Base-by-base conservation (phyloP, 1,140 invertebrate species). In the Temnothorax nylanderi region DNA sequence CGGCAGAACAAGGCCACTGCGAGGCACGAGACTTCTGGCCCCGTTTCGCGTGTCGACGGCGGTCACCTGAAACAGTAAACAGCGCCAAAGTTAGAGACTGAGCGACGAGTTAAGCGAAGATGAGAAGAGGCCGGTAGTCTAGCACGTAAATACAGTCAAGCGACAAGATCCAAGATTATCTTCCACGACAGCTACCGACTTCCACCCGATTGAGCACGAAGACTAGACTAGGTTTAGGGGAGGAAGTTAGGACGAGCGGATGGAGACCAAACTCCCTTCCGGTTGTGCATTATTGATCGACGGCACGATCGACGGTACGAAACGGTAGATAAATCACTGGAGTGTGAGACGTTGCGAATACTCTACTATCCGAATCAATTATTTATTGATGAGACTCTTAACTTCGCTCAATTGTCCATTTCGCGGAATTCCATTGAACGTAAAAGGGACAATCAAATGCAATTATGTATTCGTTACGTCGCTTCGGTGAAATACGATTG, bases 11-110 rank as follows among this genome's bases (percentile, higher is more conserved):
- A 78, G 71, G 71, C 84, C 58, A 56, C 85, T 18, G 21, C 67
- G 58, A 44, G 11, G 26, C 26, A 11, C 6, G 37, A 18, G 44
- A 54, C 54, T 16, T 49, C 49, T 72, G 85, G 54, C 34, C 64
- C 60, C 16, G 71, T 87, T 26, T 51, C 54, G 37, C 10, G 34
- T 44, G 67, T 71, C 37, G 37, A 8, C 26, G 41, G 56, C 71
- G 62, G 77, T 88, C 86, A 91, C 90, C 90, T 91, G 69, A 72
- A 92, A 87, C 84, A 88, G 62, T 47, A 60, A 86, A 80, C 11
- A 32, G 0, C 44, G 41, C 3, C 37, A 16, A 81, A 84, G 77
- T 67, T 77, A 80, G 60, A 80, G 60, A 69, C 47, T 8, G 51
- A 34, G 77, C 34, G 65, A 51, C 8, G 16, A 80, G 49, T 81